Evolutionary conservation across 1,140 invertebrate genomes (phyloP).

Genomic region (Wasmannia auropunctata): DNA sequence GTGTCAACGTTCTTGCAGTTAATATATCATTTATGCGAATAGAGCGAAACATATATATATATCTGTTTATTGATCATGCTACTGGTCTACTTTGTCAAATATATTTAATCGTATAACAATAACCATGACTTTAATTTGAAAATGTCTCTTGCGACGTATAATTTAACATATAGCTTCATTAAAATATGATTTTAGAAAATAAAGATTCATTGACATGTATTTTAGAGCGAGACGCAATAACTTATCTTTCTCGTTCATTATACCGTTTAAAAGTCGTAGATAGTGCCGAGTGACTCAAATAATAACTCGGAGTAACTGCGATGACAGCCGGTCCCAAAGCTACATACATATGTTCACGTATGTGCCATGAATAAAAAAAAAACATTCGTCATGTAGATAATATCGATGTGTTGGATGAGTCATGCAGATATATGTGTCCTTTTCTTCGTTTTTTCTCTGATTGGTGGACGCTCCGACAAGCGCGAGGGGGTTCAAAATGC

Average conservation of each 20-base stretch:
- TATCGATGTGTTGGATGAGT: neutral
- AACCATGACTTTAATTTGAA: neutral
- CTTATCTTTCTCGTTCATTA: neutral
- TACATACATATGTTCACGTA: neutral
- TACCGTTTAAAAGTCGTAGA: neutral
- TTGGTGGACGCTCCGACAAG: neutral
- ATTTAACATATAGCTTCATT: neutral
- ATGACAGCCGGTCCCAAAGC: neutral
- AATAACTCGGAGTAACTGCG: neutral
- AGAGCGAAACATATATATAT: neutral
- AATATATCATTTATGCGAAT: neutral
- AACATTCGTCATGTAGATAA: neutral
- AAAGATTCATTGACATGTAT: neutral
- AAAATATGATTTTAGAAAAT: neutral
- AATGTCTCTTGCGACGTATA: neutral
- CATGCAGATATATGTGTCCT: neutral
- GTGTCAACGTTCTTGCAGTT: neutral
- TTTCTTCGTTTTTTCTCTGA: neutral
- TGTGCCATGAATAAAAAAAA: neutral
- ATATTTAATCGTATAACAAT: neutral
- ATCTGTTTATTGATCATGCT: neutral
- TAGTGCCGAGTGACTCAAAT: neutral
- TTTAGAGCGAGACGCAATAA: neutral
- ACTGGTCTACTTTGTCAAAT: neutral
- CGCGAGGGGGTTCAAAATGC: slow-evolving; percentile 13